A percentile compares a stretch with the other conserved stretches of the same genome.
These are phyloP conservation scores for Mustela nigripes DNA, from an alignment of 2,113 vertebrate species.

Conservation along the genomic window DNA sequence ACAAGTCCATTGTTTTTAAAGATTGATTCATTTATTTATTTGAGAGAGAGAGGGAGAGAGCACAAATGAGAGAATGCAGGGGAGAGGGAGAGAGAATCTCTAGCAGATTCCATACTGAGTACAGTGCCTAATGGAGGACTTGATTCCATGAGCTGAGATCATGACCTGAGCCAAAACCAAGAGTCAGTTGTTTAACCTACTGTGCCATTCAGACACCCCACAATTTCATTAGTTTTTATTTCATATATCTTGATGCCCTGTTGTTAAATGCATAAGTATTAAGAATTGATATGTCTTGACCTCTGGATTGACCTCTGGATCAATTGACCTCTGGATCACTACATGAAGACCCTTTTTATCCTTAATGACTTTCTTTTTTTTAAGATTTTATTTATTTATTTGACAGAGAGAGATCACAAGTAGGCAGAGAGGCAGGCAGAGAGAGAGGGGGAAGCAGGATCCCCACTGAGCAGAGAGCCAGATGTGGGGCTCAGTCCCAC, in stretches of 20 bases:
- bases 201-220: neutral
- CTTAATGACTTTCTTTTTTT: neutral
- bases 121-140: neutral
- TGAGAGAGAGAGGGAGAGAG: neutral
- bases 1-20: neutral
- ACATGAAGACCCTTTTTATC: neutral
- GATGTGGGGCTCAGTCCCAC: too few relatives aligned
- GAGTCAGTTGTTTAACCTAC: neutral
- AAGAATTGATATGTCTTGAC: neutral
- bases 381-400: too few relatives aligned
- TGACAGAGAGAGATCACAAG: too few relatives aligned
- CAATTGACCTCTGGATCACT: neutral
- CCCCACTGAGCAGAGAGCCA: too few relatives aligned
- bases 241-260: neutral
- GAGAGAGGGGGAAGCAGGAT: too few relatives aligned
- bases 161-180: neutral
- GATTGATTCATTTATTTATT: neutral
- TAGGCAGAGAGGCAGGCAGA: too few relatives aligned
- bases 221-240: neutral
- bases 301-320: neutral
- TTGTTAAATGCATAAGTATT: neutral
- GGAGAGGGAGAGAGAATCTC: neutral
- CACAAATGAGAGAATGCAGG: neutral
- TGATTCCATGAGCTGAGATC: neutral
- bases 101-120: neutral